Percentiles rank a stretch among this genome's conserved stretches.
phyloP scores from a whole-genome alignment of 2,113 vertebrate genomes.

The Tonatia bakeri region DNA sequence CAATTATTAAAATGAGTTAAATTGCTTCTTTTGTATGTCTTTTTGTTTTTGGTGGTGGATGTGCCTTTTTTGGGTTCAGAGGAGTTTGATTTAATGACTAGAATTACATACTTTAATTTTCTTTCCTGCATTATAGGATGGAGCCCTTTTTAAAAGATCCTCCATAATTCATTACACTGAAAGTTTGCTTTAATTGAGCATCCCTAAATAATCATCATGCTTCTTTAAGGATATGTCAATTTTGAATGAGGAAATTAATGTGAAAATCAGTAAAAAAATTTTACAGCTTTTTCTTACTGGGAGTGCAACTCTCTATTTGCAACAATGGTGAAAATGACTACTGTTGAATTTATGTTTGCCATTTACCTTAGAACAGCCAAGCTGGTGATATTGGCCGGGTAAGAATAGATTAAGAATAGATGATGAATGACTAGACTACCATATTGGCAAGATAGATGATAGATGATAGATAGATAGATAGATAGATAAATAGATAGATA shows the following conservation, averaged over 20 bases:
- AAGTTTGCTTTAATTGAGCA: background rate
- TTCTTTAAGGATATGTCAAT: background rate
- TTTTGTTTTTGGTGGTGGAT: background rate
- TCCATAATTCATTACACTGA: background rate
- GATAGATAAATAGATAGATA: background rate
- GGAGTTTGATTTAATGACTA: background rate
- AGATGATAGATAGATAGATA: background rate
- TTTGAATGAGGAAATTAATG: slow-evolving; percentile 61
- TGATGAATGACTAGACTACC: background rate
- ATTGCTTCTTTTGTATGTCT: background rate
- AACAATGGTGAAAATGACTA: slow-evolving; percentile 51
- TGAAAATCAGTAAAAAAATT: slow-evolving; percentile 53
- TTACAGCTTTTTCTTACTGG: background rate
- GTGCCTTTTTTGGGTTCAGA: background rate
- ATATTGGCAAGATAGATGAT: background rate
- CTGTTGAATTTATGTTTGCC: slow-evolving; percentile 41
- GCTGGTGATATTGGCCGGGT: slow-evolving; percentile 6
- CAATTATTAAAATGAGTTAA: background rate
- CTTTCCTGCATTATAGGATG: background rate
- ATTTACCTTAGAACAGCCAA: slow-evolving; percentile 28
- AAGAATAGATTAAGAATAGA: slow-evolving; percentile 16
- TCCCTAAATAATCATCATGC: background rate
- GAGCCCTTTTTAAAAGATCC: background rate
- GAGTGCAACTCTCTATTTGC: background rate
- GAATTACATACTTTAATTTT: background rate